Base-by-base conservation (phyloP, 2,888 invertebrate species). In the Anaspis maculata region DNA sequence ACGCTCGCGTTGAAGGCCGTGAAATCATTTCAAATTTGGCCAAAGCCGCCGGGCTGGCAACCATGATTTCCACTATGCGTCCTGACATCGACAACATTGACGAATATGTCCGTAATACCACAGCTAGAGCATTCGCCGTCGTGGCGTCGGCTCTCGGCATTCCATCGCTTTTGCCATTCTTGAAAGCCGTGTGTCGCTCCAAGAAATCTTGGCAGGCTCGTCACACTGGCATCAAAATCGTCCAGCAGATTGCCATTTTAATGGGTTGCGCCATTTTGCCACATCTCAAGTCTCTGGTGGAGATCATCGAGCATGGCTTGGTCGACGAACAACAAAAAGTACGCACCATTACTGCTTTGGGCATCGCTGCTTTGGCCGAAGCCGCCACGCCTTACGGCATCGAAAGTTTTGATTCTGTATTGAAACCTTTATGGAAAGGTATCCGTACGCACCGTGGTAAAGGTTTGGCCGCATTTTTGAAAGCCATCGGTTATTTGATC, bases 11-110 rank as follows among this genome's bases (percentile, higher is more conserved):
- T 5, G 98, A 99, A 67, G 98, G 97, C 48, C 77, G 98, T 57
- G 98, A 98, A 69, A 98, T 98, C 51, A 99, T 98, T 58, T 96
- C 95, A 0, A 99, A 98, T 68, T 72, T 98, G 58, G 97, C 98
- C 0, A 98, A 99, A 70, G 98, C 98, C 1, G 98, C 98, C 2
- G 98, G 98, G 34, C 70, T 98, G 34, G 98, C 98, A 3, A 99
- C 98, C 9, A 99, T 98, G 98, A 99, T 98, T 57, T 97, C 97
- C 3, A 98, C 98, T 0, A 98, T 98, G 98, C 76, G 98, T 61
- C 98, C 98, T 0, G 98, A 98, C 70, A 99, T 99, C 54, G 98
- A 98, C 68, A 98, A 98, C 62, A 96, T 96, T 54, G 97, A 97
- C 66, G 96, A 97, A 68, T 98, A 99, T 59, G 98, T 99, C 22